Base-by-base conservation (phyloP, 30 jellyfish, hydroid and myxozoan species). In the Hydractinia symbiolongicarpus region DNA sequence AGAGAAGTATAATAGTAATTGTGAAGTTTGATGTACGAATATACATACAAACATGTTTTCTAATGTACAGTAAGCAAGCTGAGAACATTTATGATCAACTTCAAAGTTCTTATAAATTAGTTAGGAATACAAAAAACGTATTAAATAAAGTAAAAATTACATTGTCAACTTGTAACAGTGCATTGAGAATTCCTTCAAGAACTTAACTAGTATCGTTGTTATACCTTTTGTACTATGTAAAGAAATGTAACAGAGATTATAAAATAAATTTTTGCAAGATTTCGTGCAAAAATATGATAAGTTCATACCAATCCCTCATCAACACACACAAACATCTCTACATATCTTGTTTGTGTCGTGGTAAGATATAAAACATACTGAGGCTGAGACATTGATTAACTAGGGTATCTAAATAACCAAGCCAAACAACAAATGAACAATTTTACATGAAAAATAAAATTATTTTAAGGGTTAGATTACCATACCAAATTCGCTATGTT, bases 151-250 rank as follows among this genome's bases (percentile, higher is more conserved):
- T 11, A 64, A 64, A 4, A 44, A 7, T 64, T 64, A 93, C 98
- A 88, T 92, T 83, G 70, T 93, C 98, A 64, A 87, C 98, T 60
- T 87, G 81, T 21, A 80, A 89, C 13, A 86, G 72, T 54, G 89
- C 40, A 56, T 81, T 81, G 67, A 93, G 84, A 79, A 87, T 70
- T 69, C 94, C 72, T 67, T 85, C 87, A 4, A 88, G 14, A 5
- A 87, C 88, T 17, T 87, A 79, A 13, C 20, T 50, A 73, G 78
- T 81, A 79, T 83, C 83, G 40, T 84, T 93, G 83, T 88, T 84
- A 58, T 82, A 80, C 20, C 66, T 51, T 9, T 20, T 68, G 21
- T 83, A 83, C 98, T 93, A 54, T 52, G 83, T 69, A 10, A 74
- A 20, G 20, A 74, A 20, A 51, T 16, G 19, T 58, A 58, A 58